Evolutionary conservation across 2,113 vertebrate species (phyloP), one percentile per base, ranked within the genome.

Genomic region (Vicugna pacos): DNA sequence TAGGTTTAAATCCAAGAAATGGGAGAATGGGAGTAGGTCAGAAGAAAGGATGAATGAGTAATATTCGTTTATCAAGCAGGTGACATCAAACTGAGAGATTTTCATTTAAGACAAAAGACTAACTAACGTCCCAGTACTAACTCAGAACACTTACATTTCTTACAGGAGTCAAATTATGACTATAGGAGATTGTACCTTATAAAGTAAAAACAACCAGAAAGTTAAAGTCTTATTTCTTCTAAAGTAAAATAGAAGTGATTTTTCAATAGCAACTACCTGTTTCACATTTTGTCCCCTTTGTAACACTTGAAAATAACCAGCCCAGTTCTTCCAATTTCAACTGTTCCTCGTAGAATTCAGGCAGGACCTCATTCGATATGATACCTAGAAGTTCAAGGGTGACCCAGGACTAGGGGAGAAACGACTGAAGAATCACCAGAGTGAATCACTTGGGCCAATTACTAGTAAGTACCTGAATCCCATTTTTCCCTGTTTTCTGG

Each of bases 211-310:
- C 26, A 83, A 73, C 6, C 2, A n/a, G 60, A 64, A 22, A 65
- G n/a, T 42, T 42, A 77, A 42, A 42, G 1, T 32, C 52, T 24
- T 50, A 48, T 82, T 86, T 52, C 87, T 90, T 80, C 60, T 65
- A 38, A 60, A 72, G 24, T 77, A 81, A 77, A 85, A 35, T 8
- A 54, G 11, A 85, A n/a, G 15, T 56, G 28, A 72, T 60, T 79
- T 79, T 91, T 88, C 42, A 65, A 82, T 20, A 22, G 6, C 38
- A 54, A 96, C 72, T 46, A 79, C 3, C 24, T 91, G 3, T 38
- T 91, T 93, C 77, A 80, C 58, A 93, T 89, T 79, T 70, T 95
- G 19, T 90, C 82, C 67, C 54, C 22, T 92, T 92, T 48, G 65
- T 9, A 65, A 75, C 17, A 70, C 87, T 89, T 69, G 24, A 42